A percentile compares a stretch with the other conserved stretches of the same genome.
phyloP scores from a whole-genome alignment of 2,113 vertebrate species.

The Gambusia holbrooki region DNA sequence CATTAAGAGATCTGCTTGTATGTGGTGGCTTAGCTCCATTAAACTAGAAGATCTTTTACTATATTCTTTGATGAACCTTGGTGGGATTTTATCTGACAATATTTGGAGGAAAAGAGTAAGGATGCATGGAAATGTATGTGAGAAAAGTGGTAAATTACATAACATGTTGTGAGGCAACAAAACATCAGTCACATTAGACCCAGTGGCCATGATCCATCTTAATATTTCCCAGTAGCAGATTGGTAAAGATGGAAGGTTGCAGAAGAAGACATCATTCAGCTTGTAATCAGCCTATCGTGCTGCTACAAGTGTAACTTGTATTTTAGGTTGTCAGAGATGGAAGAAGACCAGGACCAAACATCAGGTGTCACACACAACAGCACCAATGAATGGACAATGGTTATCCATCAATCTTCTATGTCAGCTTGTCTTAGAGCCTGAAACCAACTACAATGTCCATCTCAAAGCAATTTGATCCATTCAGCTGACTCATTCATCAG shows the following conservation, averaged over 20 bases:
- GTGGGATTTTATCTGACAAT: conserved; percentile 9
- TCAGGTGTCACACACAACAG: conserved; percentile 68
- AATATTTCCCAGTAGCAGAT: conserved; percentile 52
- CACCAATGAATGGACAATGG: conserved; percentile 79
- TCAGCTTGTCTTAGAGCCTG: conserved; percentile 66
- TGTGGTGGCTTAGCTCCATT: conserved; percentile 34
- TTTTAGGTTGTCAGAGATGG: conserved; percentile 59
- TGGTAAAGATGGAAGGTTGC: conserved; percentile 56
- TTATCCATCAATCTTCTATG: conserved; percentile 80
- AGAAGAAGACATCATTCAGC: conserved; percentile 74
- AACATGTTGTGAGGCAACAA: conserved; percentile 3
- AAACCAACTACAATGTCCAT: conserved; percentile 78
- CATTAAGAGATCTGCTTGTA: neutral
- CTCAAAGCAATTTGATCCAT: conserved; percentile 76
- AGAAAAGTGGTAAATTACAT: conserved; percentile 31
- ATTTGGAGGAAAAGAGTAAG: conserved; percentile 8
- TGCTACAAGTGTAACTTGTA: conserved; percentile 30
- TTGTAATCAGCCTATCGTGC: conserved; percentile 71
- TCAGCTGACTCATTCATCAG: conserved; percentile 77
- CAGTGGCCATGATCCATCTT: conserved; percentile 56
- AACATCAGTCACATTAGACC: conserved; percentile 43
- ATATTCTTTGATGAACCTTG: conserved; percentile 2
- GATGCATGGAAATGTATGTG: conserved; percentile 1
- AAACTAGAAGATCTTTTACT: conserved; percentile 32
- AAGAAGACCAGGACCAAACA: conserved; percentile 67